Base-by-base conservation (phyloP, 2,113 vertebrate species). In the Donacobius atricapilla region DNA sequence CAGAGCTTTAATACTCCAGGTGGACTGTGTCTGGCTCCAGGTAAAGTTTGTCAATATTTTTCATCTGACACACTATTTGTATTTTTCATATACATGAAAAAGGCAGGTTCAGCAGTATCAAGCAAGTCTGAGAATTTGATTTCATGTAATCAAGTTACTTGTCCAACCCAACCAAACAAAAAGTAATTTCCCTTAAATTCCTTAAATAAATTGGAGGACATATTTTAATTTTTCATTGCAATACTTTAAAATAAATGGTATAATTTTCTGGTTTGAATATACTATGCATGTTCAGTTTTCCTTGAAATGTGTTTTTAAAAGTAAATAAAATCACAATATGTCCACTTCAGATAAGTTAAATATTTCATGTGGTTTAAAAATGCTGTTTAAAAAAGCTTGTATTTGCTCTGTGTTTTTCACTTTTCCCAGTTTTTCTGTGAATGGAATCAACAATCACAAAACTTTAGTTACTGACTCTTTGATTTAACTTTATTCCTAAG, bases 41-140 rank as follows among this genome's bases (percentile, higher is more conserved):
- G 92, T 93, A 88, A 81, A 87, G 37, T 83, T 81, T 92, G 90
- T 93, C 94, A 88, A 83, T 96, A 93, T 72, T 90, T 91, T 88
- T 94, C 50, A 61, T 86, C 66, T 91, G 76, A 81, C 71, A 70
- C 12, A 40, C 65, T 69, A 28, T 66, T 87, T 54, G 14, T 95
- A 60, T 89, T 93, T 93, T 94, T 91, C 58, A 79, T 82, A 79
- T 18, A 47, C 11, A n/a, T 31, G 24, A 79, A 94, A 85, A 83
- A 87, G 51, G 27, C 21, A 84, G 39, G 15, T 68, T 89, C 65
- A 91, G 65, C 81, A 87, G 35, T 58, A 89, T 39, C 33, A 91
- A 78, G 71, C 44, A 73, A 54, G 16, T 65, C 23, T 16, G 35
- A 84, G 60, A 91, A 78, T 56, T 71, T 66, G 2, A 51, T 82